Evolutionary conservation across 2,888 invertebrate species (phyloP).

Genomic region (Pollenia angustigena): DNA sequence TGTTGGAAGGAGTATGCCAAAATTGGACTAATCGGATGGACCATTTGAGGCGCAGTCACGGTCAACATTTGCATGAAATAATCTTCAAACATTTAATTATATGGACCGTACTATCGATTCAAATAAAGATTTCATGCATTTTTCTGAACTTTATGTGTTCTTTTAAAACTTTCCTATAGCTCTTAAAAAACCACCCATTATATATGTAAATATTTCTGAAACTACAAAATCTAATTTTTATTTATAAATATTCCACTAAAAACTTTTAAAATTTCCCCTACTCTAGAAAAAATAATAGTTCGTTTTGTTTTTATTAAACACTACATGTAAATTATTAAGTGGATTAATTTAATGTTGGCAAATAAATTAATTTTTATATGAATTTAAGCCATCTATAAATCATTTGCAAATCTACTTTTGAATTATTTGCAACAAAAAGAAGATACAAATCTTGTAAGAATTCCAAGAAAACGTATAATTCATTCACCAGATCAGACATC

Average conservation of each 20-base stretch:
- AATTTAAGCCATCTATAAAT: constrained; percentile 41
- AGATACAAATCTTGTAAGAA: neutral
- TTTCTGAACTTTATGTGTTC: too few species aligned
- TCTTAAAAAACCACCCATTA: too few species aligned
- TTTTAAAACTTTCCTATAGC: too few species aligned
- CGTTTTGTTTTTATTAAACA: neutral
- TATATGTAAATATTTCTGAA: too few species aligned
- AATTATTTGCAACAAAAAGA: neutral
- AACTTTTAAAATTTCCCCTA: neutral
- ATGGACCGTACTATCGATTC: too few species aligned
- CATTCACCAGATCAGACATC: neutral
- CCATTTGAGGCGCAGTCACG: too few species aligned
- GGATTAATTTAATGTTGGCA: constrained; percentile 4
- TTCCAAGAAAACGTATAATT: constrained; percentile 8
- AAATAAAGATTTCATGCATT: too few species aligned
- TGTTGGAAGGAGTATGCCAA: too few species aligned
- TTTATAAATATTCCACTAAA: neutral
- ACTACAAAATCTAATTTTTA: too few species aligned
- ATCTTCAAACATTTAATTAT: too few species aligned
- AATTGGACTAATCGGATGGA: too few species aligned
- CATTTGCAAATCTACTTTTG: constrained; percentile 34
- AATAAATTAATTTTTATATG: constrained; percentile 33
- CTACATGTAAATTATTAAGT: neutral
- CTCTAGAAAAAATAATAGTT: neutral
- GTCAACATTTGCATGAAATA: too few species aligned